These are phyloP conservation scores for Tipula vernalis DNA, from an alignment of 2,888 invertebrate genomes.

Conservation along the genomic window DNA sequence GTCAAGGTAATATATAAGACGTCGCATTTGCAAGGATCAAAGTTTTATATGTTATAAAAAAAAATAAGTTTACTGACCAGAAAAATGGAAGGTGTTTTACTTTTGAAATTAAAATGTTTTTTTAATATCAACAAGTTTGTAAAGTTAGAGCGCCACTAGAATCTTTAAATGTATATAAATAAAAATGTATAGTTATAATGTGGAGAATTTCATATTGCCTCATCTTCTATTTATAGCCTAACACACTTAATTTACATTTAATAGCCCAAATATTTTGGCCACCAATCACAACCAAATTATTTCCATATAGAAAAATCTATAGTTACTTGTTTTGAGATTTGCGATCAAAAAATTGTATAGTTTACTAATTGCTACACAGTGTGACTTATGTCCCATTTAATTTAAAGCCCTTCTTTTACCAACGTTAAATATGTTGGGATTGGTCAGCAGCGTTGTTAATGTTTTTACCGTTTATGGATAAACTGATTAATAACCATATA, in stretches of 20 bases:
- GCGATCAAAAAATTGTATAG: too few relatives aligned
- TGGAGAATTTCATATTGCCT: neutral
- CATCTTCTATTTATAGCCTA: neutral
- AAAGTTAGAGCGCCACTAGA: neutral
- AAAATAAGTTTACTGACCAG: slow-evolving; percentile 4
- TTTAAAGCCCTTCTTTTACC: too few relatives aligned
- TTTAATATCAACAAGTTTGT: neutral
- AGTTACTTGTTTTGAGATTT: too few relatives aligned
- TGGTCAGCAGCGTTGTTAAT: neutral
- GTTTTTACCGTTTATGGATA: neutral
- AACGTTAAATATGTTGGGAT: neutral
- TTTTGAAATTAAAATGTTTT: neutral
- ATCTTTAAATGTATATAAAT: neutral
- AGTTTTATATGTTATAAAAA: neutral
- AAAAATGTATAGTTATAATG: neutral
- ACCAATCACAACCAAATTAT: neutral
- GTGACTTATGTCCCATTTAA: too few relatives aligned
- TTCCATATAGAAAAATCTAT: too few relatives aligned
- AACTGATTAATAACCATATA: neutral
- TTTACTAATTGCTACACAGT: too few relatives aligned
- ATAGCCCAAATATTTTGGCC: neutral
- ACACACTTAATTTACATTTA: too few relatives aligned
- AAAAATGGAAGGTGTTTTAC: neutral
- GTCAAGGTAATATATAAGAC: neutral
- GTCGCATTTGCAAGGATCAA: neutral